Conservation (phyloP, 2,113 vertebrate genomes). For the Labeo catla region DNA sequence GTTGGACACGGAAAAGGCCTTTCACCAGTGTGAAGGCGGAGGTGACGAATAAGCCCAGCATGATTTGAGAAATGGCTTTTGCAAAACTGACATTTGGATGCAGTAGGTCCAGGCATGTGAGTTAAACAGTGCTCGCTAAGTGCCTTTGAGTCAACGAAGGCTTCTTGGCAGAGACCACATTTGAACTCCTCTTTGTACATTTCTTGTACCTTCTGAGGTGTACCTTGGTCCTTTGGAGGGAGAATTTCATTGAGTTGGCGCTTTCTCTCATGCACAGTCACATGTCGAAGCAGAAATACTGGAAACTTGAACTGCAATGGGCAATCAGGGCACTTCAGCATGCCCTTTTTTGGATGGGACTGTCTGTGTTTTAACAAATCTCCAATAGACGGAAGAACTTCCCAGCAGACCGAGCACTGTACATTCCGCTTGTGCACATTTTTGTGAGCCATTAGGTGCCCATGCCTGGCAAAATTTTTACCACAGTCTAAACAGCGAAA, state of each 20-base stretch:
- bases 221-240: conserved; percentile 21
- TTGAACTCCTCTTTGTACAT: conserved; percentile 33
- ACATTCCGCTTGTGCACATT: conserved; percentile 71
- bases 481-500: conserved; percentile 75
- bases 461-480: conserved; percentile 67
- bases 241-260: conserved; percentile 23
- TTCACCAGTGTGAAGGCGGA: conserved; percentile 71
- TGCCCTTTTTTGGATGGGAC: conserved; percentile 69
- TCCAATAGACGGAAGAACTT: conserved; percentile 69
- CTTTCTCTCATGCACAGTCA: conserved; percentile 61
- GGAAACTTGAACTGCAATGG: conserved; percentile 69
- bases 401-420: conserved; percentile 77
- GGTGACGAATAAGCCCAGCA: conserved; percentile 69
- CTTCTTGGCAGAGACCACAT: conserved; percentile 71
- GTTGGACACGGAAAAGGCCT: conserved; percentile 68
- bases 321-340: conserved; percentile 76
- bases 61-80: conserved; percentile 61
- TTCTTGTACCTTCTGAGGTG: conserved; percentile 12
- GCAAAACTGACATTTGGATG: conserved; percentile 75
- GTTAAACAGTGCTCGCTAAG: conserved; percentile 70
- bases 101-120: conserved; percentile 64
- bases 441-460: conserved; percentile 70
- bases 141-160: conserved; percentile 62
- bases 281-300: conserved; percentile 68
- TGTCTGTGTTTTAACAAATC: conserved; percentile 75